These are phyloP conservation scores for Girardinus metallicus DNA, from an alignment of 2,797 vertebrate species.

Conservation along the genomic window DNA sequence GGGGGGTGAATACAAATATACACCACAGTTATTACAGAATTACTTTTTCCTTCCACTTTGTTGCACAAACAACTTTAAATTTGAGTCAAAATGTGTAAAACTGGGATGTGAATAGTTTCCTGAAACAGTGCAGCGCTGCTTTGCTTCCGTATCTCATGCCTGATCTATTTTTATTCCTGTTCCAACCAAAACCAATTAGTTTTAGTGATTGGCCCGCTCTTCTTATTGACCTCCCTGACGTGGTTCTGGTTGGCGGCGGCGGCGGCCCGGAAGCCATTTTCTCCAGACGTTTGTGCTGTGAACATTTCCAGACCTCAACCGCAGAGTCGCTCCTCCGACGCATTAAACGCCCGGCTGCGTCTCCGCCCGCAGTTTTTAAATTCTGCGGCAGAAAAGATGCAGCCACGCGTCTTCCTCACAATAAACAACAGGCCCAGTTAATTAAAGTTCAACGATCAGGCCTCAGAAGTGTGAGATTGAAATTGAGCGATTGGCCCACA, in stretches of 20 bases:
- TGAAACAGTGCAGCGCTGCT: neutral
- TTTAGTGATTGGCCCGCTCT: slow-evolving; percentile 59
- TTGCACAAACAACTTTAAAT: too few species aligned
- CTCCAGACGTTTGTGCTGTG: slow-evolving; percentile 74
- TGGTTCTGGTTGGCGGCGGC: slow-evolving; percentile 40
- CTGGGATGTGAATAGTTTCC: neutral
- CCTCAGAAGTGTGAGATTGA: slow-evolving; percentile 81
- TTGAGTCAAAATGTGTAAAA: neutral
- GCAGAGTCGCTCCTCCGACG: slow-evolving; percentile 44
- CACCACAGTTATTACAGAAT: too few species aligned
- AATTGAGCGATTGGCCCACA: slow-evolving; percentile 87
- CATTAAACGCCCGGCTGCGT: slow-evolving; percentile 17
- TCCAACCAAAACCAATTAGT: slow-evolving; percentile 46
- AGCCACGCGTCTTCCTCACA: slow-evolving; percentile 47
- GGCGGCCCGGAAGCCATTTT: slow-evolving; percentile 57
- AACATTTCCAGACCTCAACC: slow-evolving; percentile 71
- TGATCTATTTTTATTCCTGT: slow-evolving; percentile 42
- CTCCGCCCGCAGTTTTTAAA: slow-evolving; percentile 5
- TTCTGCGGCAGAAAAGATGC: slow-evolving; percentile 23
- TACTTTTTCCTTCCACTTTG: too few species aligned
- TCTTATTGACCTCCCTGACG: slow-evolving; percentile 68
- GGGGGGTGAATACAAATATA: too few species aligned
- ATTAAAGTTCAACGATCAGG: slow-evolving; percentile 86
- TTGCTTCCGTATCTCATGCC: slow-evolving; percentile 14
- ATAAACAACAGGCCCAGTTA: slow-evolving; percentile 81